Conservation (phyloP, 2,888 invertebrate species). For the Aspidiotus destructor region DNA sequence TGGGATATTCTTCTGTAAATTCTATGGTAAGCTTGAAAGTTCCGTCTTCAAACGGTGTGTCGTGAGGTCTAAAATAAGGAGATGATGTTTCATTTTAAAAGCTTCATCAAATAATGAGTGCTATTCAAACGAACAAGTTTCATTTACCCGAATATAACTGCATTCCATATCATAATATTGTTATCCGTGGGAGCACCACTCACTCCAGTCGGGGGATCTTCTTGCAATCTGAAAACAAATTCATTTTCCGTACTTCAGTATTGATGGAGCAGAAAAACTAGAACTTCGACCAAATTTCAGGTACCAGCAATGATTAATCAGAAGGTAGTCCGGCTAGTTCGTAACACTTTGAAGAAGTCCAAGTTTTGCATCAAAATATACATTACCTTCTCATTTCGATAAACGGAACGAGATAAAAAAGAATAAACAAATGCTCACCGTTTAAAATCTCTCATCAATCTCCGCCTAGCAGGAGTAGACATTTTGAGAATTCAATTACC, state of each 20-base stretch:
- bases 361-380: no score
- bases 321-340: no score
- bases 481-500: conserved; percentile 46
- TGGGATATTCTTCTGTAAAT: conserved; percentile 99
- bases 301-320: not conserved
- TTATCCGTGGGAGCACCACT: conserved; percentile 99
- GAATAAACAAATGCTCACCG: conserved; percentile 39
- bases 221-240: conserved; percentile 59
- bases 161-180: conserved; percentile 99
- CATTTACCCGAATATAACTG: conserved; percentile 89
- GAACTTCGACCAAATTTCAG: not conserved
- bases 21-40: conserved; percentile 99
- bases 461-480: conserved; percentile 97
- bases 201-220: conserved; percentile 99
- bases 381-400: no score
- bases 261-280: not conserved
- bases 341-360: no score
- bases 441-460: conserved; percentile 97
- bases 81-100: not conserved
- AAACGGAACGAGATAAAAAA: not conserved
- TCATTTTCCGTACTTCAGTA: not conserved
- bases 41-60: conserved; percentile 97
- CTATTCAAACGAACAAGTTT: not conserved
- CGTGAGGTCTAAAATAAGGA: conserved; percentile 58
- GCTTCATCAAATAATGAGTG: not conserved